These are phyloP conservation scores for Congeria kusceri DNA, from an alignment of 2,888 invertebrate species.

Conservation along the genomic window DNA sequence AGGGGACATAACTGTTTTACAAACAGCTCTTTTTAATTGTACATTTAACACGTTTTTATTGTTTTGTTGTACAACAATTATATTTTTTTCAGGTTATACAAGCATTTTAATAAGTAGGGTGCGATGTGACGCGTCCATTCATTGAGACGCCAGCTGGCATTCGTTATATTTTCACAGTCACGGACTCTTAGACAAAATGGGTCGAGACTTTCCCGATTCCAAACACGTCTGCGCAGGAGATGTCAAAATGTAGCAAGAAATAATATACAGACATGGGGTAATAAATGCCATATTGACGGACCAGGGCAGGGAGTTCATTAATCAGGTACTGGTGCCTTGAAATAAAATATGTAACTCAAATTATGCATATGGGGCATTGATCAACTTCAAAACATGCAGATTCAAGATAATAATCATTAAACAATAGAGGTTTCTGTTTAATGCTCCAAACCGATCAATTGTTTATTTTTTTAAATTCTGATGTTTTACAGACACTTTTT, in stretches of 20 bases:
- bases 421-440: too few relatives aligned
- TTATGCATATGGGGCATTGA: too few relatives aligned
- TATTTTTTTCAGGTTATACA: conserved; percentile 18
- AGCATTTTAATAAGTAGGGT: conserved; percentile 40
- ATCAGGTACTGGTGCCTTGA: conserved; percentile 18
- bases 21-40: too few relatives aligned
- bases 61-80: too few relatives aligned
- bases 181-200: conserved; percentile 54
- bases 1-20: too few relatives aligned
- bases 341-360: not conserved
- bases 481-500: too few relatives aligned
- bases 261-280: conserved; percentile 42
- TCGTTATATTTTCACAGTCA: conserved; percentile 45
- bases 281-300: conserved; percentile 39
- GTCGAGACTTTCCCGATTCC: conserved; percentile 49
- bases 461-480: too few relatives aligned
- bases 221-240: conserved; percentile 26
- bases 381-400: too few relatives aligned
- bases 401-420: too few relatives aligned
- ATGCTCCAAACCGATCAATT: too few relatives aligned
- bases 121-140: conserved; percentile 43
- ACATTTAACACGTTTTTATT: too few relatives aligned
- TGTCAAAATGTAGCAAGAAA: conserved; percentile 33
- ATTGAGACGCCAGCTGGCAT: conserved; percentile 25
- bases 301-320: conserved; percentile 49